A percentile compares a stretch with the other conserved stretches of the same genome.
phyloP scores from a whole-genome alignment of 30 jellyfish, hydroid and myxozoan genomes.

The Aurelia aurita region DNA sequence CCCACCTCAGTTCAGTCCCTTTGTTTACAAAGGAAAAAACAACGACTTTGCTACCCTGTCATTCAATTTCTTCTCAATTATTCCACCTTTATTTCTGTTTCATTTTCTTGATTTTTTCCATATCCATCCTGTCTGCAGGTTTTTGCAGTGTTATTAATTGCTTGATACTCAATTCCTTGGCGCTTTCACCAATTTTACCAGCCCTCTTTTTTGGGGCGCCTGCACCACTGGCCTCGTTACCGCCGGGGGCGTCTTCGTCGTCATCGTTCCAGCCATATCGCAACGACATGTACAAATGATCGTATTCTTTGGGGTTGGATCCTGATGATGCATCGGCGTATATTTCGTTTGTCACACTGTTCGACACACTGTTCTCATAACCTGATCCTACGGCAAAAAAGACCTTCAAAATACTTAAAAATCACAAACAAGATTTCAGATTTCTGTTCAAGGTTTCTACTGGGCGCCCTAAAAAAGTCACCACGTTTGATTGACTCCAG shows the following conservation, averaged over 20 bases:
- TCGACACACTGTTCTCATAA: neutral
- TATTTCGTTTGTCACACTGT: too few species aligned
- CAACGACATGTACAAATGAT: conserved; percentile 47
- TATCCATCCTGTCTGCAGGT: conserved; percentile 8
- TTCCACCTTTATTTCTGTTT: neutral
- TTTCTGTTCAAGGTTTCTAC: too few species aligned
- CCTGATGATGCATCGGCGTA: neutral
- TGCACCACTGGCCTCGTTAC: neutral
- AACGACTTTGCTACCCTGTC: too few species aligned
- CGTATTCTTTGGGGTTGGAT: neutral
- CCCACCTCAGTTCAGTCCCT: too few species aligned
- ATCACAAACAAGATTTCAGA: too few species aligned
- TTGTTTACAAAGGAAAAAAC: too few species aligned
- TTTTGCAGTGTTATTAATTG: neutral
- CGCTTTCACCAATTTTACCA: too few species aligned
- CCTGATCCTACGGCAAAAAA: conserved; percentile 13
- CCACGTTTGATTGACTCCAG: too few species aligned
- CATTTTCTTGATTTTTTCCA: neutral
- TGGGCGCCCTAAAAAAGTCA: too few species aligned
- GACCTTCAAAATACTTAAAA: neutral
- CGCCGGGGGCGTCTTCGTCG: conserved; percentile 11
- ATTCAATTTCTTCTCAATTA: too few species aligned
- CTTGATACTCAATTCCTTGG: too few species aligned
- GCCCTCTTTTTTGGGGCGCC: too few species aligned
- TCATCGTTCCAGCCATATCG: conserved; percentile 43